These are phyloP conservation scores for Falco rusticolus DNA, from an alignment of 2,797 vertebrate species.

Conservation along the genomic window DNA sequence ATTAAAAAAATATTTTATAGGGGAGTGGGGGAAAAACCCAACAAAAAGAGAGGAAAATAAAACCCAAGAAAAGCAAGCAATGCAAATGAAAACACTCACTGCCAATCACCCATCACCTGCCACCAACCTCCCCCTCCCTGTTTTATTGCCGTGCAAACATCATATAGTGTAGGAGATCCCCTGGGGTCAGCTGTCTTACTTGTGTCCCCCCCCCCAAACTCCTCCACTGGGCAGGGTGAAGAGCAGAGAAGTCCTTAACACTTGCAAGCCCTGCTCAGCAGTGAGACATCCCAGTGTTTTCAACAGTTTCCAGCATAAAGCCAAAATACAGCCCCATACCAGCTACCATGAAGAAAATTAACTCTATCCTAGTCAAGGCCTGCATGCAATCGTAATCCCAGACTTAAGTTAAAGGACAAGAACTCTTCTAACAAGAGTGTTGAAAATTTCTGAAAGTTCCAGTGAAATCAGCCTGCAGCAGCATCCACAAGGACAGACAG, in stretches of 20 bases:
- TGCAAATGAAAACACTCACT: neutral
- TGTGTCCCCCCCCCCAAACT: no score
- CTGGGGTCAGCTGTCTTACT: no score
- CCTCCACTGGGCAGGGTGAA: no score
- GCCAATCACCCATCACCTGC: fast-evolving
- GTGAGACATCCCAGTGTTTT: no score
- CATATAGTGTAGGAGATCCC: fast-evolving
- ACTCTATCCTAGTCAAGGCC: neutral
- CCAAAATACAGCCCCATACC: no score
- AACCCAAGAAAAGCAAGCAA: neutral
- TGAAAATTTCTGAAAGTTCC: neutral
- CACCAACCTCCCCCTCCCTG: neutral
- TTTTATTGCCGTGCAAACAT: neutral
- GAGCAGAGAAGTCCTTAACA: no score
- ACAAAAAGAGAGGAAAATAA: neutral
- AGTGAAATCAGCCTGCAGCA: neutral
- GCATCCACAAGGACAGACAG: neutral
- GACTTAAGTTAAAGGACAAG: neutral
- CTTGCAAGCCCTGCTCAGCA: no score
- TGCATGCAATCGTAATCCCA: neutral
- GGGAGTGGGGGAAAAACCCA: neutral
- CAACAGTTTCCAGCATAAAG: no score
- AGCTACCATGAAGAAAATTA: neutral
- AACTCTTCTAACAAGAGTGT: neutral
- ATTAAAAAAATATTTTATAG: neutral